Percentiles rank a stretch among this genome's conserved stretches.
Conservation (phyloP, 1,140 invertebrate species). For the Laupala kohalensis region DNA sequence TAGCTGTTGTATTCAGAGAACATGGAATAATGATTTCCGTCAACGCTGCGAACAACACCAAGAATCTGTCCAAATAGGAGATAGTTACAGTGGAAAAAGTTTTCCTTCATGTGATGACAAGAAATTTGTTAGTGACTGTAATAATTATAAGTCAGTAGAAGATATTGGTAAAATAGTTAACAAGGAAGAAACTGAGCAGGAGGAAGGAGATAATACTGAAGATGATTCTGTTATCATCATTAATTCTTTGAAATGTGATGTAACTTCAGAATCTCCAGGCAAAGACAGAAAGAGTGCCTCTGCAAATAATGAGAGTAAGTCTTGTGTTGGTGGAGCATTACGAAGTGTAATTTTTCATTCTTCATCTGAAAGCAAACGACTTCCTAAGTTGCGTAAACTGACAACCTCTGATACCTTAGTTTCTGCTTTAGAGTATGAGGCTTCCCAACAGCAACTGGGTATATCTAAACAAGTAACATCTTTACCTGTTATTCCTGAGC, state of each 20-base stretch:
- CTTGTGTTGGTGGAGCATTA: conserved; percentile 9
- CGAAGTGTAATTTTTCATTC: conserved; percentile 19
- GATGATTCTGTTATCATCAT: not conserved
- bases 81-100: not conserved
- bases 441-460: not conserved
- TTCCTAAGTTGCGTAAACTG: conserved; percentile 8
- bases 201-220: not conserved
- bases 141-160: not conserved
- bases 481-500: conserved; percentile 11
- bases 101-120: not conserved
- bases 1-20: not conserved
- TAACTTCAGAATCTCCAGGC: conserved; percentile 12
- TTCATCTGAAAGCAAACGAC: conserved; percentile 6
- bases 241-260: conserved; percentile 18
- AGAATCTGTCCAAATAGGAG: not conserved
- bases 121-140: not conserved
- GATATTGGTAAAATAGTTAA: not conserved
- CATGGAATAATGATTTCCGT: not conserved
- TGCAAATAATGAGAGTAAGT: not conserved
- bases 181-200: not conserved
- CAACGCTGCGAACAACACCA: not conserved
- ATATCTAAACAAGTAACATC: not conserved
- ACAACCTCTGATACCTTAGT: not conserved
- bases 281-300: not conserved
- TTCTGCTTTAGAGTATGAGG: not conserved